These are phyloP conservation scores for Gallinago jamesoni DNA, from an alignment of 2,113 vertebrate species.

Conservation along the genomic window DNA sequence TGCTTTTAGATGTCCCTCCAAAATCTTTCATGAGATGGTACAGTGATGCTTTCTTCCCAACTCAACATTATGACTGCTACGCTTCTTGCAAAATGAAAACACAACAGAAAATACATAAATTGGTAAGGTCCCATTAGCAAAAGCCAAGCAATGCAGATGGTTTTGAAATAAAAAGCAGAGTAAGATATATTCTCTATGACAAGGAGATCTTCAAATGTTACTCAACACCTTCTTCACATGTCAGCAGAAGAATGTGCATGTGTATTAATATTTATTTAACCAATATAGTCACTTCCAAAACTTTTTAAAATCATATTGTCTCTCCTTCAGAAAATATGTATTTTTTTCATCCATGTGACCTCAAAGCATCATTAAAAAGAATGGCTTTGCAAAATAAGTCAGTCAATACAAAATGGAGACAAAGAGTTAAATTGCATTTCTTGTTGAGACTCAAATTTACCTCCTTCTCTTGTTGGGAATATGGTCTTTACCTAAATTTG, in stretches of 20 bases:
- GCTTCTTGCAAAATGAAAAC: not conserved
- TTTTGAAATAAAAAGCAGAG: not conserved
- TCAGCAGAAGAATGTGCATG: not conserved
- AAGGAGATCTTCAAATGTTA: not conserved
- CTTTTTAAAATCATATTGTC: not conserved
- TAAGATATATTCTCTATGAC: not conserved
- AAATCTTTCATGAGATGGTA: not conserved
- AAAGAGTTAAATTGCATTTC: not conserved
- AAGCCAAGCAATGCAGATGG: not conserved
- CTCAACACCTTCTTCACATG: not conserved
- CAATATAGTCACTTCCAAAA: not conserved
- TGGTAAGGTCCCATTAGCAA: not conserved
- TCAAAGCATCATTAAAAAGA: not conserved
- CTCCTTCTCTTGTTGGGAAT: not conserved
- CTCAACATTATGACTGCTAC: not conserved
- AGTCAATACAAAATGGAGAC: not conserved
- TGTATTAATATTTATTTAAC: not conserved
- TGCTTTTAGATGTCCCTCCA: not conserved
- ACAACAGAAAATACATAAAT: not conserved
- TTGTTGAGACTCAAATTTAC: not conserved
- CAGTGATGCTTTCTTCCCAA: not conserved
- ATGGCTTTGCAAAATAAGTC: not conserved
- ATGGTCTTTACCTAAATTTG: not conserved
- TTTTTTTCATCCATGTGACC: not conserved
- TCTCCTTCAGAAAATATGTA: not conserved